Evolutionary conservation across 1,140 invertebrate genomes (phyloP), one percentile per base, ranked within the genome.

Genomic region (Drosophila tani): DNA sequence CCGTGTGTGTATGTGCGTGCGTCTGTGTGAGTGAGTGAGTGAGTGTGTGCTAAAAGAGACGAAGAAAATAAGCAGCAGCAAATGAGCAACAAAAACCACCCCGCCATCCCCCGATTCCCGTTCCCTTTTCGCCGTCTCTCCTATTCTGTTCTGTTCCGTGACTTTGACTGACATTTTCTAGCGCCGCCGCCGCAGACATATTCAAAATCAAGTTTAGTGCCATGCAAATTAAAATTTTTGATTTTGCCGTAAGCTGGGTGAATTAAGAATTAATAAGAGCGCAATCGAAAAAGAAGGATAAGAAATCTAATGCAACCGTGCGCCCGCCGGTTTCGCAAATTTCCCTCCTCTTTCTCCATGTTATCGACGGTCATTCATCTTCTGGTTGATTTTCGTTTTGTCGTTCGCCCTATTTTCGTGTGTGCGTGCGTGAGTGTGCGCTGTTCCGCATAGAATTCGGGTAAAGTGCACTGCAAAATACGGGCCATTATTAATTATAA

Each of bases 361-460:
- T 86, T 86, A 86, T 86, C 75, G 83, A 86, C 76, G 83, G 83
- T 87, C 83, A 86, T 86, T 86, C 83, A 86, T 86, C 82, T 86
- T 65, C 83, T 82, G 82, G 67, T 86, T 73, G 83, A 80, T 87
- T 86, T 87, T 87, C 70, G 51, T 68, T 82, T 64, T 53, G 66
- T 60, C 70, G 47, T 81, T 82, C 66, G 73, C 79, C 70, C 62
- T 69, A 49, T 59, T 73, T 74, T 74, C 55, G 51, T 55, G 64
- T 68, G 15, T 55, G 41, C 45, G 49, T 82, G 76, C 45, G 49
- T 82, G 76, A 64, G 76, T 64, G 63, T 66, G 79, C 49, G 79
- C 51, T 78, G 66, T 71, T 68, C 58, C 70, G 70, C 68, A 75
- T 81, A 66, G 45, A 67, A 35, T 59, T 50, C 32, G 46, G 56